Conservation (phyloP, 2,888 invertebrate genomes). For the Heteromyza rotundicornis region DNA sequence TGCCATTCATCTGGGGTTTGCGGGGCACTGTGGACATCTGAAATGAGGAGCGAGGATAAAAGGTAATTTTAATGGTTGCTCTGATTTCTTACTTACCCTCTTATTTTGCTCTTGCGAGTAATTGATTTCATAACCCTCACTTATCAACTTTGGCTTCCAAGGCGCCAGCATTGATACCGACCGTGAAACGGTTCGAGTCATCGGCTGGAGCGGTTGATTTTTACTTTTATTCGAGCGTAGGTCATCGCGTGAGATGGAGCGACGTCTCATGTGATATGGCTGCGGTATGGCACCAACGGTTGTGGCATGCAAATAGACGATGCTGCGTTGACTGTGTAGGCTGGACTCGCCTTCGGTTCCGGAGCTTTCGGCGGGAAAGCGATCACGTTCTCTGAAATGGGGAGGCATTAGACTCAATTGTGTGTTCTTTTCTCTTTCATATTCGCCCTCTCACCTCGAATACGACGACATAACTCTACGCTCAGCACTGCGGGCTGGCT, state of each 20-base stretch:
- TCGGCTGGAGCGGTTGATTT: conserved; percentile 52
- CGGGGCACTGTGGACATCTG: conserved; percentile 57
- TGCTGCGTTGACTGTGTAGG: conserved; percentile 81
- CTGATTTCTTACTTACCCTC: conserved; percentile 45
- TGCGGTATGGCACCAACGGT: conserved; percentile 88
- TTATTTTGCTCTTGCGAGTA: conserved; percentile 70
- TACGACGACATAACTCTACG: conserved; percentile 38
- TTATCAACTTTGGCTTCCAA: conserved; percentile 79
- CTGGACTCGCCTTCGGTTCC: conserved; percentile 80
- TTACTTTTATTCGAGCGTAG: conserved; percentile 65
- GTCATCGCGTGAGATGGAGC: conserved; percentile 77
- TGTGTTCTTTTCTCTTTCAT: not conserved
- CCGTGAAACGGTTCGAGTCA: conserved; percentile 76
- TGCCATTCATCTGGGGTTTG: conserved; percentile 49
- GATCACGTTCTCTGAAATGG: conserved; percentile 53
- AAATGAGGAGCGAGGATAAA: not conserved
- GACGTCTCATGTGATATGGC: conserved; percentile 70
- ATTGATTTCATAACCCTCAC: conserved; percentile 78
- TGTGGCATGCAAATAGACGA: conserved; percentile 84
- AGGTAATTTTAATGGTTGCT: not conserved
- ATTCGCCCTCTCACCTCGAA: conserved; percentile 47
- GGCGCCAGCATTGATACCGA: conserved; percentile 85
- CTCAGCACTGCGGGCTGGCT: conserved; percentile 60
- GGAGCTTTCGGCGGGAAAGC: conserved; percentile 61
- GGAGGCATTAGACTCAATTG: not conserved